Percentiles rank a stretch among this genome's conserved stretches.
Evolutionary conservation across 2,113 vertebrate genomes (phyloP).

Genomic region (Podarcis cretensis): DNA sequence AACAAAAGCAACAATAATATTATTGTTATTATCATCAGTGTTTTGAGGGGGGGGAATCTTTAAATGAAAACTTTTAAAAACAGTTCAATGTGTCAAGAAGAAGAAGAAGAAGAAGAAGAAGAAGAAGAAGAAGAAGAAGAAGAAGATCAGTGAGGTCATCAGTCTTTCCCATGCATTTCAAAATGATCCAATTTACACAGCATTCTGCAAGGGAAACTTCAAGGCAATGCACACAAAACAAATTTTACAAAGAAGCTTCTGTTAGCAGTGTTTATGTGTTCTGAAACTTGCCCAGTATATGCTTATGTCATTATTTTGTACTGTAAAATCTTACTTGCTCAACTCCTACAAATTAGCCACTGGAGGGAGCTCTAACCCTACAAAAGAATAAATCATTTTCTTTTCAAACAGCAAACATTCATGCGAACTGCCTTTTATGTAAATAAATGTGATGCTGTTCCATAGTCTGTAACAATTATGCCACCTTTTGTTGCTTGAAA

Average conservation of each 20-base stretch:
- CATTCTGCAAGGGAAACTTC: neutral
- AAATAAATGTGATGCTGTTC: neutral
- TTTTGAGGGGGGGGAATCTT: too few relatives aligned
- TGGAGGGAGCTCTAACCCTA: conserved; percentile 73
- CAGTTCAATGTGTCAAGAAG: too few relatives aligned
- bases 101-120: too few relatives aligned
- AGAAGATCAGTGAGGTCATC: too few relatives aligned
- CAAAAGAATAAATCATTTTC: conserved; percentile 42
- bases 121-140: too few relatives aligned
- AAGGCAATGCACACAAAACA: neutral
- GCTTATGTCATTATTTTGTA: neutral
- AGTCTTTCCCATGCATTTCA: neutral
- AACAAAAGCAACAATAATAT: too few relatives aligned
- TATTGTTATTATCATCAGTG: too few relatives aligned
- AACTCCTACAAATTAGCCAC: conserved; percentile 54
- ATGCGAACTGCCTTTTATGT: neutral
- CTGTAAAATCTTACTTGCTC: neutral
- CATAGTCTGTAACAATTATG: conserved; percentile 18
- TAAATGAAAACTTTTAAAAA: too few relatives aligned
- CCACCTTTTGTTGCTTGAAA: conserved; percentile 6
- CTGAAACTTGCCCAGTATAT: neutral
- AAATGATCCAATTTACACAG: neutral
- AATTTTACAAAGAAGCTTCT: neutral
- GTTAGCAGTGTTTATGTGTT: neutral
- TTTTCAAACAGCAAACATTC: neutral